These are phyloP conservation scores for Falco cherrug DNA, from an alignment of 2,797 vertebrate genomes.

Conservation along the genomic window DNA sequence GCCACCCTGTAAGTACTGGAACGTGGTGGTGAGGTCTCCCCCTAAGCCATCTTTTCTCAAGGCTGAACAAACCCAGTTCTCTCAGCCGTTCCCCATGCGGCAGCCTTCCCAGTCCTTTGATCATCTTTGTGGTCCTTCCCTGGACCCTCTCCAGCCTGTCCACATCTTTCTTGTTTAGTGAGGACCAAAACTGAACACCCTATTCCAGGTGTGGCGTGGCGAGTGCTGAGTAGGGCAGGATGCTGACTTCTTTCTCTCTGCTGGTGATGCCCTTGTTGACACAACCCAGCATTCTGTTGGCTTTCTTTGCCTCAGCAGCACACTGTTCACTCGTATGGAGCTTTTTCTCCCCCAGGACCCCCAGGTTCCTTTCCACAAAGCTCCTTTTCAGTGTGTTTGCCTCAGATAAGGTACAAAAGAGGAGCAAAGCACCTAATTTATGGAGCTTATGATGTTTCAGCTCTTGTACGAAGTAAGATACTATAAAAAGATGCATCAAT, in stretches of 20 bases:
- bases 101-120: no score
- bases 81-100: no score
- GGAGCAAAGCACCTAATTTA: neutral
- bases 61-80: no score
- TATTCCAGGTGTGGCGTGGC: neutral
- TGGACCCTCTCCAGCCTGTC: neutral
- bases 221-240: neutral
- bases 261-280: neutral
- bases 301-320: neutral
- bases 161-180: no score
- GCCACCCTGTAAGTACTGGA: no score
- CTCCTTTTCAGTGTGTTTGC: neutral
- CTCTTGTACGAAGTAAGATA: neutral
- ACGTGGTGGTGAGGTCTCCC: no score
- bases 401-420: neutral
- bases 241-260: neutral
- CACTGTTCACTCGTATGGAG: rapidly evolving
- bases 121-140: no score
- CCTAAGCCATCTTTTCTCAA: no score
- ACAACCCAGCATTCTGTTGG: neutral
- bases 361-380: neutral
- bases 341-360: neutral
- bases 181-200: neutral
- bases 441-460: neutral
- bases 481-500: constrained; percentile 25